Conservation (phyloP, 2,888 invertebrate genomes). For the Ochropleura leucogaster region DNA sequence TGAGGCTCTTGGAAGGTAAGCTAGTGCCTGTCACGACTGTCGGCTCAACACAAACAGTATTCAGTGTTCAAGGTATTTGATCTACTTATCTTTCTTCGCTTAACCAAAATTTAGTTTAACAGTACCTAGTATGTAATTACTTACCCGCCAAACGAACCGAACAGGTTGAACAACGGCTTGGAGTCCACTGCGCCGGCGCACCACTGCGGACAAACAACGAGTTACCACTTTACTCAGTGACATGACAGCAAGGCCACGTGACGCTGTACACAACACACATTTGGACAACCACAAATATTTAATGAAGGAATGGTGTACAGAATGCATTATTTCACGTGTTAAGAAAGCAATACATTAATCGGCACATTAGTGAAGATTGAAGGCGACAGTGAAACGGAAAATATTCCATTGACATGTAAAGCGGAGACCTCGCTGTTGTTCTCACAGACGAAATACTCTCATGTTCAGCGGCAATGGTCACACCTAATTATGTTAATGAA, state of each 20-base stretch:
- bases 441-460: not conserved
- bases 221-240: not conserved
- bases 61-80: not conserved
- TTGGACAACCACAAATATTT: not conserved
- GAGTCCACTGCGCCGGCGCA: not conserved
- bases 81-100: not conserved
- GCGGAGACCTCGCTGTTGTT: slow-evolving; percentile 3
- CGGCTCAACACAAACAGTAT: not conserved
- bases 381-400: not conserved
- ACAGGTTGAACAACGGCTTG: not conserved
- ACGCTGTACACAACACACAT: not conserved
- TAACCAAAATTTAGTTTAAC: not conserved
- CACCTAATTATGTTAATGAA: not conserved
- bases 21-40: not conserved
- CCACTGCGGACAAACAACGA: not conserved
- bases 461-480: not conserved
- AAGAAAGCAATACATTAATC: not conserved
- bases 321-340: not conserved
- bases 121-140: not conserved
- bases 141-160: not conserved
- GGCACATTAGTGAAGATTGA: not conserved
- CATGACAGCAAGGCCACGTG: not conserved
- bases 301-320: not conserved
- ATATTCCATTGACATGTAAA: slow-evolving; percentile 2
- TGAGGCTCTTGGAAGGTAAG: not conserved